phyloP scores from a whole-genome alignment of 1,140 invertebrate species.

The Asobara japonica region DNA sequence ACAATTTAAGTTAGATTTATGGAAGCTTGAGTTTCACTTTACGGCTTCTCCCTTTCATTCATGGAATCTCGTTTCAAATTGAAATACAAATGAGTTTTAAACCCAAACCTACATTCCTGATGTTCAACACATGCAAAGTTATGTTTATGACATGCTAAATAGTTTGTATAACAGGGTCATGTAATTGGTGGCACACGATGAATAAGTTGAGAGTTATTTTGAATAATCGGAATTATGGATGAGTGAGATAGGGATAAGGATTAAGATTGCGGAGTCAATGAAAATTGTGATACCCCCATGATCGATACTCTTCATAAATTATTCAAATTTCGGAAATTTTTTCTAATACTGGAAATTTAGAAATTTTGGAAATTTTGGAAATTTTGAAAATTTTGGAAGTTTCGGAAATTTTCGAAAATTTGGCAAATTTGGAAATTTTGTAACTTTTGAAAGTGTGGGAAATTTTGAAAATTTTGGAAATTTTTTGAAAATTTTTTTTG shows the following conservation, averaged over 20 bases:
- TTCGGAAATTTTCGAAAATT: no score
- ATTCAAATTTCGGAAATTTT: no score
- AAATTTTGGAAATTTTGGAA: no score
- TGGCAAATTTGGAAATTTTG: no score
- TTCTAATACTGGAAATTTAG: neutral
- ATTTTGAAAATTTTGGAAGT: no score
- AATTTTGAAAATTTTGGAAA: no score
- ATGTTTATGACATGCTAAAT: constrained; percentile 30
- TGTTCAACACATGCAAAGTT: constrained; percentile 31
- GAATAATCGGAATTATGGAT: neutral
- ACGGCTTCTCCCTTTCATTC: constrained; percentile 8
- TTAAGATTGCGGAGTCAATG: neutral
- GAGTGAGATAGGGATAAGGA: neutral
- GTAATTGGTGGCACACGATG: constrained; percentile 30
- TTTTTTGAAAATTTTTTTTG: no score
- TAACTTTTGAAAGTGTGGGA: no score
- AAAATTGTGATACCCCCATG: neutral
- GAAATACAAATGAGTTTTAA: constrained; percentile 18
- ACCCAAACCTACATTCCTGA: constrained; percentile 14
- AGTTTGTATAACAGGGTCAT: constrained; percentile 10
- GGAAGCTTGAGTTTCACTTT: neutral
- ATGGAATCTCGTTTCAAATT: constrained; percentile 18
- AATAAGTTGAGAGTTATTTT: constrained; percentile 22
- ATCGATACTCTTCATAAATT: no score
- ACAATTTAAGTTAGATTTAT: neutral